phyloP scores from a whole-genome alignment of 1,140 invertebrate genomes.

The Lasioglossum baleicum region DNA sequence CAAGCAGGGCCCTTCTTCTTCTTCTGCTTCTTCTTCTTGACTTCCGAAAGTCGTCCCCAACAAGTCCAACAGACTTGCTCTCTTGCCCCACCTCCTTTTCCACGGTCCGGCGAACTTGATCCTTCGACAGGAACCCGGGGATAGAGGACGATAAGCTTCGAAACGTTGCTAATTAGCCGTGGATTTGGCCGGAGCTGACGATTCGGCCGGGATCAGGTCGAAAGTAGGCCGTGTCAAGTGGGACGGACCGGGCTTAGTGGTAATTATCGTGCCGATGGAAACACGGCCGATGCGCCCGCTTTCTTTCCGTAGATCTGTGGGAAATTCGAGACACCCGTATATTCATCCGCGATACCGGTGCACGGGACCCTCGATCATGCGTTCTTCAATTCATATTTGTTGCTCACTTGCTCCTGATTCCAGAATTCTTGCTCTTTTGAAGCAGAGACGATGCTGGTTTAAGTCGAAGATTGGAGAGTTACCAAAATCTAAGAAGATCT shows the following conservation, averaged over 20 bases:
- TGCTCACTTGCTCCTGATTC: too few relatives aligned
- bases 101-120: not conserved
- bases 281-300: constrained; percentile 1
- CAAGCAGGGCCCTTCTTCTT: not conserved
- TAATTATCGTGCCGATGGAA: constrained; percentile 19
- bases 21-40: constrained; percentile 11
- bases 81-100: constrained; percentile 24
- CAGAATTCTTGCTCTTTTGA: too few relatives aligned
- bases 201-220: not conserved
- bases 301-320: constrained; percentile 10
- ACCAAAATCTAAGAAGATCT: too few relatives aligned
- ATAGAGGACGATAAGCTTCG: not conserved
- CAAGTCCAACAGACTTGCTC: not conserved
- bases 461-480: too few relatives aligned
- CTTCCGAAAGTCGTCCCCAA: constrained; percentile 34
- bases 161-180: not conserved
- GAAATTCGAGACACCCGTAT: not conserved
- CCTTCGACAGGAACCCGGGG: too few relatives aligned
- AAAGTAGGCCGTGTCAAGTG: constrained; percentile 11
- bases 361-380: not conserved
- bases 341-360: not conserved
- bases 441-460: too few relatives aligned
- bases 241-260: constrained; percentile 7
- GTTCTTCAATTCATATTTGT: too few relatives aligned
- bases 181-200: not conserved